Percentiles rank a stretch among this genome's conserved stretches.
Conservation (phyloP, 1,140 invertebrate species). For the Lanistes nyassanus region DNA sequence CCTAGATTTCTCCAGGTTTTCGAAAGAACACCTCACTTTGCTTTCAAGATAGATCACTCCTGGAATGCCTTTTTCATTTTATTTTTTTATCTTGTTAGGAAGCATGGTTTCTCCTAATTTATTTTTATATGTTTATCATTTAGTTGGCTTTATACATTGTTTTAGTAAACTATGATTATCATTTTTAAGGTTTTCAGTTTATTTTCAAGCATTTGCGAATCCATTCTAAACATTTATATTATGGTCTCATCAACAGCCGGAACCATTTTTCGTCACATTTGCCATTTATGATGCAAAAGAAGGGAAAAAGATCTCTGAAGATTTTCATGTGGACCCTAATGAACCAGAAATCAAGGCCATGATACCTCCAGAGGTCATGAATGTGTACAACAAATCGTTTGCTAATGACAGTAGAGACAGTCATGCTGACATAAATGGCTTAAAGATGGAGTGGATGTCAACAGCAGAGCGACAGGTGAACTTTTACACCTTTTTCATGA, state of each 20-base stretch:
- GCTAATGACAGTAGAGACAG: constrained; percentile 51
- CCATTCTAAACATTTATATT: not conserved
- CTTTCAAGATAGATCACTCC: no score
- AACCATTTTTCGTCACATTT: constrained; percentile 89
- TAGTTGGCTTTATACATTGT: not conserved
- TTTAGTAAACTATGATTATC: no score
- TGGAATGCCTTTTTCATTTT: no score
- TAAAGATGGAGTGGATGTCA: constrained; percentile 75
- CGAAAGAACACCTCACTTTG: no score
- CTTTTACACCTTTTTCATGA: not conserved
- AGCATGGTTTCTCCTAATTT: not conserved
- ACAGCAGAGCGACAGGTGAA: constrained; percentile 47
- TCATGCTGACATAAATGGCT: constrained; percentile 68
- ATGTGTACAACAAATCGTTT: constrained; percentile 58
- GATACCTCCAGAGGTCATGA: constrained; percentile 67
- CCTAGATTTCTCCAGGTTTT: no score
- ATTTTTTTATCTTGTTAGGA: no score
- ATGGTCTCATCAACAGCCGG: constrained; percentile 71
- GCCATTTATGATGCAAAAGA: constrained; percentile 87
- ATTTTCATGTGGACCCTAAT: constrained; percentile 93
- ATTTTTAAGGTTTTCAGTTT: not conserved
- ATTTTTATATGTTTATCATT: not conserved
- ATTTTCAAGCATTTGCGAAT: not conserved
- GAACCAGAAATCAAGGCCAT: constrained; percentile 73
- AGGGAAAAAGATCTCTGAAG: constrained; percentile 89